Evolutionary conservation across 2,888 invertebrate genomes (phyloP).

Genomic region (Metellina segmentata): DNA sequence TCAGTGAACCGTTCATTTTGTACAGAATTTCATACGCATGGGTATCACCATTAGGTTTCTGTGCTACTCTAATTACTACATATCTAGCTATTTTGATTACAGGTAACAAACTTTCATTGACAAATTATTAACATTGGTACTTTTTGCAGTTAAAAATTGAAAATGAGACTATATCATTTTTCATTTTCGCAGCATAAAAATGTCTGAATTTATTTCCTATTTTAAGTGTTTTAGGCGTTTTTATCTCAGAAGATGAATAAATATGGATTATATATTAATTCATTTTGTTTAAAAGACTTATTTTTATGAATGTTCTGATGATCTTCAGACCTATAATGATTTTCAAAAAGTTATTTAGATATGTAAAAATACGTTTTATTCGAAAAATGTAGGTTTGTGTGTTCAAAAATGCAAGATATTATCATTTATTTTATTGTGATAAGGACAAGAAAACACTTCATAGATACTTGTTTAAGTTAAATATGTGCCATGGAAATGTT

Average conservation of each 20-base stretch:
- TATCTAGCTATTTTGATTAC: not conserved
- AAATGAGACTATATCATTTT: not conserved
- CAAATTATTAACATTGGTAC: not conserved
- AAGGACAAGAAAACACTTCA: not conserved
- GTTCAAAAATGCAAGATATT: too few relatives aligned
- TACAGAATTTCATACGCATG: constrained; percentile 1
- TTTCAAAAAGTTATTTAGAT: too few relatives aligned
- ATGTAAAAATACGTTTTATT: too few relatives aligned
- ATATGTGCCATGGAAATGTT: not conserved
- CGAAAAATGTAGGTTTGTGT: too few relatives aligned
- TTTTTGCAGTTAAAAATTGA: not conserved
- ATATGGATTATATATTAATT: not conserved
- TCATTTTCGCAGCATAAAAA: not conserved
- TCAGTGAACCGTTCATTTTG: constrained; percentile 4
- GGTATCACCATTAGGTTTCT: not conserved
- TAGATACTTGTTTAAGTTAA: not conserved
- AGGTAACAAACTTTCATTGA: not conserved
- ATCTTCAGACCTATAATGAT: too few relatives aligned
- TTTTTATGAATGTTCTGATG: too few relatives aligned
- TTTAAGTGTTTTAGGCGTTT: not conserved
- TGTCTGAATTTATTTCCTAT: not conserved
- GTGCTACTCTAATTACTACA: not conserved
- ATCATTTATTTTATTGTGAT: not conserved
- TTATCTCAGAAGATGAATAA: not conserved
- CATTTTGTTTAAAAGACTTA: too few relatives aligned